Evolutionary conservation across 2,113 vertebrate genomes (phyloP), one percentile per base, ranked within the genome.

Genomic region (Rhinogobius similis): DNA sequence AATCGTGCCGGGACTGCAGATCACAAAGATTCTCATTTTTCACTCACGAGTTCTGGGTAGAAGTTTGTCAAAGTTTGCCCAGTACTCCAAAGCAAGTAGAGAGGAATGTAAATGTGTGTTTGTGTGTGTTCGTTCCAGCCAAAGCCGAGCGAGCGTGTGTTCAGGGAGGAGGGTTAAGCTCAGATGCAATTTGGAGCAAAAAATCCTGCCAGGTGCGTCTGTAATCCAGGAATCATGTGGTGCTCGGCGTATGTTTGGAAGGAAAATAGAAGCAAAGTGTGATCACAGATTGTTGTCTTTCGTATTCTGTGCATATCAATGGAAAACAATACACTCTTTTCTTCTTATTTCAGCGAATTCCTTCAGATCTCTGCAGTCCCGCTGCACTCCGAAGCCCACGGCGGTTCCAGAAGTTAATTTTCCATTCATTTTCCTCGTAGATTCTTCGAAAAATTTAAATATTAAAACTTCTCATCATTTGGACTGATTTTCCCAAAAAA

Each of bases 191-290:
- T 67, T 66, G 10, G 41, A 27, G 41, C 32, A 52, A 18, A n/a
- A 63, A 36, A 67, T 66, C 56, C 55, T 52, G 36, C n/a, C 29
- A 50, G 21, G 23, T 63, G 27, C 23, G 46, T 48, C 63, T 48
- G 26, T 20, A 20, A 65, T 20, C 58, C 11, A 16, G 27, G 26
- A 23, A 52, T 20, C 39, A 48, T 62, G 39, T 24, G 43, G 48
- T 10, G 38, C 67, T 62, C 16, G 43, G 23, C 39, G 8, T 18
- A 14, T 13, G 14, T 24, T 9, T 67, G n/a, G 26, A 11, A 1
- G 7, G 8, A 48, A 67, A 58, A 4, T 32, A 39, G n/a, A 16
- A 27, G 6, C 18, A 56, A 38, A 38, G 56, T 18, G 61, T 8
- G 23, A 38, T 11, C n/a, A 39, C 20, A 38, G 58, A 29, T 9